These are phyloP conservation scores for Ecliptopera silaceata DNA, from an alignment of 2,888 invertebrate species.

Conservation along the genomic window DNA sequence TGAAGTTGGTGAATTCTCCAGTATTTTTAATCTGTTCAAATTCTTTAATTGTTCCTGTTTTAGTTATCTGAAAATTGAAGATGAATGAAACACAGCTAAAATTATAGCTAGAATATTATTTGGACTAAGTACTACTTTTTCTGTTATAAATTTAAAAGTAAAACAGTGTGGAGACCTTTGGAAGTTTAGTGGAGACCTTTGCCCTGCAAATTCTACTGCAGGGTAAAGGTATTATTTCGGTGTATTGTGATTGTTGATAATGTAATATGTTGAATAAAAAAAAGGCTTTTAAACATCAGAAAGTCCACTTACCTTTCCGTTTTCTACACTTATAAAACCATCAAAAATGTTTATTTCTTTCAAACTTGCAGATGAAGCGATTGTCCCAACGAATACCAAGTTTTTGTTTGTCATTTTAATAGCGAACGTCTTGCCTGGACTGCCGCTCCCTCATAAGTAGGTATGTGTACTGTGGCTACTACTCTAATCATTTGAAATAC, in stretches of 20 bases:
- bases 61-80: constrained; percentile 58
- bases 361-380: constrained; percentile 54
- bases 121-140: too few relatives aligned
- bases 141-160: too few relatives aligned
- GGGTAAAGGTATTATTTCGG: too few relatives aligned
- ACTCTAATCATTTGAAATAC: not conserved
- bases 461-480: not conserved
- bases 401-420: constrained; percentile 52
- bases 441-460: too few relatives aligned
- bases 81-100: too few relatives aligned
- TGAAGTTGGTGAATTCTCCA: constrained; percentile 45
- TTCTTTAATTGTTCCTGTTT: constrained; percentile 50
- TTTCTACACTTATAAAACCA: constrained; percentile 82
- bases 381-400: constrained; percentile 57
- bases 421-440: not conserved
- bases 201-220: too few relatives aligned
- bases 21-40: constrained; percentile 43
- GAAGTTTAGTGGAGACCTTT: too few relatives aligned
- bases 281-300: not conserved
- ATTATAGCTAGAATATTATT: too few relatives aligned
- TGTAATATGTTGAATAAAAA: too few relatives aligned
- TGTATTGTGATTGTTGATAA: too few relatives aligned
- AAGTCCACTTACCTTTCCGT: constrained; percentile 79
- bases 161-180: too few relatives aligned
- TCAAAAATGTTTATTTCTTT: constrained; percentile 56